These are phyloP conservation scores for Geococcyx californianus DNA, from an alignment of 2,113 vertebrate genomes.

Conservation along the genomic window DNA sequence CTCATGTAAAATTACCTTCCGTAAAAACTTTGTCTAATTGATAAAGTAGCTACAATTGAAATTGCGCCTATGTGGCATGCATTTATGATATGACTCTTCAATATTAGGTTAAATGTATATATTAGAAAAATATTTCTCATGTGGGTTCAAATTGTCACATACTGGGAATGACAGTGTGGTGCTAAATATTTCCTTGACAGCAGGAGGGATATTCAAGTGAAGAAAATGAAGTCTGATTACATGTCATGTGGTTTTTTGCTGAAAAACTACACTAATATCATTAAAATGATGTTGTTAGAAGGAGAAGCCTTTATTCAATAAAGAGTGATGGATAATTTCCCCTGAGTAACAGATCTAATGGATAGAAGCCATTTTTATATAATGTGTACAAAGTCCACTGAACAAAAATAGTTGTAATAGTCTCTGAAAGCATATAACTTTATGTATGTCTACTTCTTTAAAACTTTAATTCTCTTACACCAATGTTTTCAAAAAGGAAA, in stretches of 20 bases:
- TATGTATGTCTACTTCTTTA: not conserved
- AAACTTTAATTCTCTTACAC: not conserved
- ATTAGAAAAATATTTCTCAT: not conserved
- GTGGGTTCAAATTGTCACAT: not conserved
- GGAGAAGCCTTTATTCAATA: not conserved
- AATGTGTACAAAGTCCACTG: not conserved
- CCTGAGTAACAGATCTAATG: not conserved
- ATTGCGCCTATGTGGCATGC: not conserved
- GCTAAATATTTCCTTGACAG: not conserved
- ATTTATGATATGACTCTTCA: not conserved
- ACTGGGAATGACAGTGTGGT: not conserved
- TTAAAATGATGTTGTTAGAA: not conserved
- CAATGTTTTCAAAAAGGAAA: not conserved
- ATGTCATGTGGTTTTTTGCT: conserved; percentile 18
- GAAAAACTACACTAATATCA: not conserved
- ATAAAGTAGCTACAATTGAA: not conserved
- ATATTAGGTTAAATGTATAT: not conserved
- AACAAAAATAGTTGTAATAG: not conserved
- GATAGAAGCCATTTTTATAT: not conserved
- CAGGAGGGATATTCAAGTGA: not conserved
- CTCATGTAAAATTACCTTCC: not conserved
- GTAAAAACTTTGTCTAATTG: not conserved
- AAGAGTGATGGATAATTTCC: not conserved
- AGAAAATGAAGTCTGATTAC: conserved; percentile 10
- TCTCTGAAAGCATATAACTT: not conserved